phyloP scores from a whole-genome alignment of 2,113 vertebrate genomes.

The Ailurus styani region DNA sequence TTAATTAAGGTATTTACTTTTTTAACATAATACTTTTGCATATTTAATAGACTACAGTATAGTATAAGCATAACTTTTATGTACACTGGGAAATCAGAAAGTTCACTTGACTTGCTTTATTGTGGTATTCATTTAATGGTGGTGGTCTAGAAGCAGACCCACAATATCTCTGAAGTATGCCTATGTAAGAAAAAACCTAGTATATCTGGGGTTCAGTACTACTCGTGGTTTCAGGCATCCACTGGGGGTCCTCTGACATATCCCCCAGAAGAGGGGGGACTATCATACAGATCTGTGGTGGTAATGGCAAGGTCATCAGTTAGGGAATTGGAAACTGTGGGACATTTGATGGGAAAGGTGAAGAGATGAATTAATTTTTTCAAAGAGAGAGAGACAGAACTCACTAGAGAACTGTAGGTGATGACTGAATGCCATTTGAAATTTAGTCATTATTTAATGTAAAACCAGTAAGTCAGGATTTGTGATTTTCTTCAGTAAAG shows the following conservation, averaged over 20 bases:
- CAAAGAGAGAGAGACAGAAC: background rate
- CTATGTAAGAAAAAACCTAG: background rate
- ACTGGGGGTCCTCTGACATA: background rate
- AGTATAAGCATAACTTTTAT: background rate
- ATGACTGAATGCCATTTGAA: background rate
- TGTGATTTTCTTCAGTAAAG: background rate
- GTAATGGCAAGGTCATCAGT: background rate
- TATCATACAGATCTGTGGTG: background rate
- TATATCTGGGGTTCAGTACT: background rate
- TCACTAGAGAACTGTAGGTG: background rate
- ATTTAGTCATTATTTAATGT: background rate
- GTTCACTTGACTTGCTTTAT: background rate
- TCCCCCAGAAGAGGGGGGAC: background rate
- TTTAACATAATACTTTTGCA: background rate
- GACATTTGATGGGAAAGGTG: background rate
- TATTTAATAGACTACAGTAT: background rate
- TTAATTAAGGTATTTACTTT: background rate
- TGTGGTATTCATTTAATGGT: background rate
- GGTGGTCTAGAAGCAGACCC: background rate
- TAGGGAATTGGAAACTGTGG: background rate
- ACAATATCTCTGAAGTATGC: background rate
- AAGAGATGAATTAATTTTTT: background rate
- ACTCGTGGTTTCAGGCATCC: background rate
- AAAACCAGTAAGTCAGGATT: background rate
- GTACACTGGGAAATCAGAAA: background rate